Base-by-base conservation (phyloP, 1,140 invertebrate genomes). In the Stegodyphus mimosarum region DNA sequence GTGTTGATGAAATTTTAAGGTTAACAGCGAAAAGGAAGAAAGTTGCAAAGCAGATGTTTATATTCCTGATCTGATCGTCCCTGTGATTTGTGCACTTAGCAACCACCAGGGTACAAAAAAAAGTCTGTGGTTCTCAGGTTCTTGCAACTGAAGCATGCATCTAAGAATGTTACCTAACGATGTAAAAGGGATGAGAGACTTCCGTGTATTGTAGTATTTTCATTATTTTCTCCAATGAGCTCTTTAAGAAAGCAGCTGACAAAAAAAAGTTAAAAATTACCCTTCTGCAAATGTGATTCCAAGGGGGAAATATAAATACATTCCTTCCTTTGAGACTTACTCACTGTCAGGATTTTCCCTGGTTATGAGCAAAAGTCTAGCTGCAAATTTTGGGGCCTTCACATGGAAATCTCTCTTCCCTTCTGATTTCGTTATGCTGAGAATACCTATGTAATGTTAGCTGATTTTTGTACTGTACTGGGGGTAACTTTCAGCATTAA, bases 401-500 rank as follows among this genome's bases (percentile, higher is more conserved):
- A 70, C 52, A 49, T 67, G 64, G 17, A 33, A 18, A 48, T 70
- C 77, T 66, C 67, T 71, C 67, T 53, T 53, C 53, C 48, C 77
- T 49, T 60, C 33, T 69, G 48, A 48, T 67, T 15, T 67, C 64
- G 64, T 67, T 67, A n/a, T 76, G 81, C 15, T 55, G 51, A 73
- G 52, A 73, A 73, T 73, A 73, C 71, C 18, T 73, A 73, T 73
- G 71, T 73, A 51, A 73, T 73, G 71, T 73, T 73, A 73, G 71
- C 71, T 55, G 71, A 73, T 73, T 76, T 76, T 84, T 84, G 81
- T 84, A 84, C 64, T 84, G 79, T 80, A 71, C 48, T 71, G 50
- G 81, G 81, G 73, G 73, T 66, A 52, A 84, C 63, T 84, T 84
- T 75, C 81, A 84, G 72, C 81, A 84, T 84, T 84, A 84, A 84